These are phyloP conservation scores for Dolichopus griseipennis DNA, from an alignment of 2,888 invertebrate genomes.

Conservation along the genomic window DNA sequence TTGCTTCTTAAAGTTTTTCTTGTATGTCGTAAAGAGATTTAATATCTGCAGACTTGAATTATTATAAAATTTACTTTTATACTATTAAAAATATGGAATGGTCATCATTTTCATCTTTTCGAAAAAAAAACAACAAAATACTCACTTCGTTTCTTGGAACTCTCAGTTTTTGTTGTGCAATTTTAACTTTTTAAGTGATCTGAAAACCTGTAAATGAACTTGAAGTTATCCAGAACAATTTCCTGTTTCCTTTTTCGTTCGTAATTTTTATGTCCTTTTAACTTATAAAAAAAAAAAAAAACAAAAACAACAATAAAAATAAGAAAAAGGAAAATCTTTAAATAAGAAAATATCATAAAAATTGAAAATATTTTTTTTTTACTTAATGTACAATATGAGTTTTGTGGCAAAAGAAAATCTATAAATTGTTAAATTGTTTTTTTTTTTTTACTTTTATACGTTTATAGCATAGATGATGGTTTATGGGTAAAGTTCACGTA, in stretches of 20 bases:
- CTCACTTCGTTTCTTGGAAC: no score
- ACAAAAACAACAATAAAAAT: not conserved
- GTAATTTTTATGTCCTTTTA: not conserved
- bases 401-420: no score
- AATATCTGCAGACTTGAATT: no score
- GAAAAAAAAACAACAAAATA: no score
- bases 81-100: no score
- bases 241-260: not conserved
- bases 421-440: no score
- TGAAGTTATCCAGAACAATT: slow-evolving; percentile 6
- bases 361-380: not conserved
- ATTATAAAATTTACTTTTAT: no score
- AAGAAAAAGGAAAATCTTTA: not conserved
- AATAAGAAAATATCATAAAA: not conserved
- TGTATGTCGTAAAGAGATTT: no score
- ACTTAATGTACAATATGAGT: not conserved
- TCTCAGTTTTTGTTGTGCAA: no score
- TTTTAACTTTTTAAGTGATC: not conserved
- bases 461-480: not conserved
- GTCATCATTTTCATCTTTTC: no score
- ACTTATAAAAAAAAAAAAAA: not conserved
- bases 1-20: no score
- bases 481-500: slow-evolving; percentile 8
- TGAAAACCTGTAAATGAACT: not conserved
- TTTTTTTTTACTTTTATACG: not conserved